Evolutionary conservation across 2,113 vertebrate genomes (phyloP), one percentile per base, ranked within the genome.

Genomic region (Odontophorus gujanensis): DNA sequence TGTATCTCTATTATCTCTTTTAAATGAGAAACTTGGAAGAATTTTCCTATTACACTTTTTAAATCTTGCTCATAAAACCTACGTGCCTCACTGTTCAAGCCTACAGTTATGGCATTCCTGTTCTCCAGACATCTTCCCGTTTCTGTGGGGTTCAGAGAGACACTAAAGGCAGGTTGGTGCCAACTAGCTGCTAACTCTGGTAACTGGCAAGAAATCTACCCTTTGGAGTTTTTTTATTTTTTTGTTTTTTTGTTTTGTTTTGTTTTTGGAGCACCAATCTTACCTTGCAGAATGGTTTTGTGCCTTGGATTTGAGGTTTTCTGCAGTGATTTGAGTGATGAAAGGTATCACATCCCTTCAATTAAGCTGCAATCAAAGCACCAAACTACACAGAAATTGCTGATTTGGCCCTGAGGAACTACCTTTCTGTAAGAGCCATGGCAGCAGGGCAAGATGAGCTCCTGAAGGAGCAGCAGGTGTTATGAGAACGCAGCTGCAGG

Each of bases 231-330:
- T 15, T 43, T 43, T 15, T 43, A 11, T 24, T 28, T 28, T 43
- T 28, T 53, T 81, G 22, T 24, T 28, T 28, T 28, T 42, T 38
- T 38, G 38, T 38, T 38, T 38, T 48, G 22, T 24, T 28, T 28
- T 16, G 13, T 43, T 28, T 53, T 81, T 86, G 92, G 75, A 93
- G 85, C 79, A 62, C 79, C 89, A 93, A 93, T 80, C 85, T 87
- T 91, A 86, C 55, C 85, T 83, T 59, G n/a, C 95, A 82, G 96
- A 87, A 95, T 68, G 74, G 85, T 85, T 90, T 13, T 66, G 38
- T 79, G 76, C 71, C 80, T 91, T 96, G 95, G 73, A 97, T 94
- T 93, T 74, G 77, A 76, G 66, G 87, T 84, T 93, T 93, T 68
- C 69, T 79, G 30, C 38, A 94, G 80, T 71, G 50, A 67, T 82